These are phyloP conservation scores for Entomobrya multifasciata DNA, from an alignment of 2,888 invertebrate genomes.

Conservation along the genomic window DNA sequence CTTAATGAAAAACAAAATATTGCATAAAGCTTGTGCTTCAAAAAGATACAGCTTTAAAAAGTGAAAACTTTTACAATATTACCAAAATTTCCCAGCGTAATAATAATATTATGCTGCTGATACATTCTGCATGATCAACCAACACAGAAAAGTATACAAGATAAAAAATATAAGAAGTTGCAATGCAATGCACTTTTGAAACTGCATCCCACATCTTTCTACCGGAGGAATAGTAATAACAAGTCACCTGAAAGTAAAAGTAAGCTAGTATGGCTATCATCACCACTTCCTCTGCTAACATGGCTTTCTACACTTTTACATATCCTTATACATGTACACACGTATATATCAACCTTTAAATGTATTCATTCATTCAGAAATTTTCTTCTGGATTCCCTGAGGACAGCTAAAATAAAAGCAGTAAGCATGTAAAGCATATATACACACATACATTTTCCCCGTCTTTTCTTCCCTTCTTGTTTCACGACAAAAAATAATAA, in stretches of 20 bases:
- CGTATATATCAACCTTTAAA: conserved; percentile 20
- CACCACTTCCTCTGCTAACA: background rate
- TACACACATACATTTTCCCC: conserved; percentile 9
- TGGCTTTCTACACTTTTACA: background rate
- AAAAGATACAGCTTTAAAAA: background rate
- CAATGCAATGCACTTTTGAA: conserved; percentile 28
- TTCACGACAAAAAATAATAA: background rate
- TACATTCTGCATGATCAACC: no score
- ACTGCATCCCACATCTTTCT: background rate
- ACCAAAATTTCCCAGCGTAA: background rate
- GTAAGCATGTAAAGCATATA: no score
- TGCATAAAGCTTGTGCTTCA: background rate
- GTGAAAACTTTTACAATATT: background rate
- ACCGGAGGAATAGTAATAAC: no score
- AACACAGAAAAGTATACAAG: background rate
- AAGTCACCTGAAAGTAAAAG: no score
- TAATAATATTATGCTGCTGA: background rate
- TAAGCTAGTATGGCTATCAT: no score
- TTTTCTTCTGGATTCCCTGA: conserved; percentile 59
- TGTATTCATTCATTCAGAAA: conserved; percentile 70
- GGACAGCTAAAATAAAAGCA: conserved; percentile 56
- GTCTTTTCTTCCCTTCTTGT: background rate
- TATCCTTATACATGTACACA: background rate
- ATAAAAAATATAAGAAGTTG: background rate
- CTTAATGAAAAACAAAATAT: conserved; percentile 25